A percentile compares a stretch with the other conserved stretches of the same genome.
phyloP scores from a whole-genome alignment of 2,888 invertebrate genomes.

The Lasioglossum leucozonium region DNA sequence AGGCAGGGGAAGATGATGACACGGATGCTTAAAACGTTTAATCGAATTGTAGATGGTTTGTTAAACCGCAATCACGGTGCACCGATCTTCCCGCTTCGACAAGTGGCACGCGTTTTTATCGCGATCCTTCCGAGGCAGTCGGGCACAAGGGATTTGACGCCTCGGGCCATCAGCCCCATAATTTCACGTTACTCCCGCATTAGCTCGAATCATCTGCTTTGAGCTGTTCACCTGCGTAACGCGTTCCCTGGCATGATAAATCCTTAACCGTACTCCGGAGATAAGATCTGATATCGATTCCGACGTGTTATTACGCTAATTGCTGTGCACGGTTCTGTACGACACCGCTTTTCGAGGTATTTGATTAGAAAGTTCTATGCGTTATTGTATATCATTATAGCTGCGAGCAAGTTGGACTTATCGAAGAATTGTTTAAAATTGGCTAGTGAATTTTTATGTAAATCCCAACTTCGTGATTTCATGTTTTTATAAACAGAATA shows the following conservation, averaged over 20 bases:
- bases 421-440: too few relatives aligned
- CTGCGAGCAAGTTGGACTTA: neutral
- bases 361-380: neutral
- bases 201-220: constrained; percentile 62
- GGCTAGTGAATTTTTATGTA: too few relatives aligned
- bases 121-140: constrained; percentile 47
- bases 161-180: constrained; percentile 50
- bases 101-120: constrained; percentile 62
- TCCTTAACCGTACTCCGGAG: constrained; percentile 23
- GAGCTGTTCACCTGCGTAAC: constrained; percentile 59
- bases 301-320: constrained; percentile 54
- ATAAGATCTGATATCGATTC: constrained; percentile 51
- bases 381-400: neutral
- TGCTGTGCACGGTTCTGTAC: constrained; percentile 7
- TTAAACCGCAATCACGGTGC: constrained; percentile 25
- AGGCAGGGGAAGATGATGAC: neutral
- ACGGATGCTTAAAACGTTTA: neutral
- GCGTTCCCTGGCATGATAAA: constrained; percentile 48
- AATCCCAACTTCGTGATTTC: neutral
- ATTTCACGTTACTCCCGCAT: constrained; percentile 60
- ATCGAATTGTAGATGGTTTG: neutral
- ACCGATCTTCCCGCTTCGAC: constrained; percentile 56
- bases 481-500: neutral
- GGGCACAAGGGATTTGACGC: constrained; percentile 47
- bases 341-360: neutral